Evolutionary conservation across 2,113 vertebrate species (phyloP), one percentile per base, ranked within the genome.

Genomic region (Psittacula cyanocephala): DNA sequence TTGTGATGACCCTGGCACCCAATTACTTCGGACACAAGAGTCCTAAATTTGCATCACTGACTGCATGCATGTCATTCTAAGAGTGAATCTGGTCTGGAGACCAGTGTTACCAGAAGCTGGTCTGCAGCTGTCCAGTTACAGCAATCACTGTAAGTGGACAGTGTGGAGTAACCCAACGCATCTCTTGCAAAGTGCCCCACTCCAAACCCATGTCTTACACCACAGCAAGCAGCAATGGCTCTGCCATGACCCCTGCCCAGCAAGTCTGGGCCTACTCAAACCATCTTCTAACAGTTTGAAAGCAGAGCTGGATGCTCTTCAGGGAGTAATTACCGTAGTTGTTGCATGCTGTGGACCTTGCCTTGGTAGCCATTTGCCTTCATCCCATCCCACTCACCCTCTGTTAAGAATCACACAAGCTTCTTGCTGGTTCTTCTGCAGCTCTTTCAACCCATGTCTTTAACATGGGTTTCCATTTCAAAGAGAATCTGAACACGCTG

Each of bases 81-180:
- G 19, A 35, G 62, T 12, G 35, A 37, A 17, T 3, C 5, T 43
- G 29, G 20, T 47, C 31, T 4, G 11, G 76, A 81, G 62, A 24
- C 52, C 39, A 47, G 4, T 39, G 8, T 13, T 3, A 4, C 29
- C 4, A 4, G n/a, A 12, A 67, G 2, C 39, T 3, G 29, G 47
- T 35, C 60, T 20, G 67, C 67, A 29, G 49, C n/a, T 22, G 3
- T 3, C 35, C 59, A 13, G 8, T 17, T 14, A 9, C 20, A 31
- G 80, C 41, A 11, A 17, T 8, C 31, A 6, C 59, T 13, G 13
- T 14, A 59, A 59, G 55, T 23, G 33, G 33, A 59, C 20, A 10
- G 33, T 23, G 33, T 13, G 68, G 46, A 13, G 39, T 3, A 31
- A n/a, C n/a, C 16, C 44, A 14, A 4, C 0, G 1, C 5, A 0